Percentiles rank a stretch among this genome's conserved stretches.
Evolutionary conservation across 2,113 vertebrate genomes (phyloP).

Genomic region (Podarcis muralis): DNA sequence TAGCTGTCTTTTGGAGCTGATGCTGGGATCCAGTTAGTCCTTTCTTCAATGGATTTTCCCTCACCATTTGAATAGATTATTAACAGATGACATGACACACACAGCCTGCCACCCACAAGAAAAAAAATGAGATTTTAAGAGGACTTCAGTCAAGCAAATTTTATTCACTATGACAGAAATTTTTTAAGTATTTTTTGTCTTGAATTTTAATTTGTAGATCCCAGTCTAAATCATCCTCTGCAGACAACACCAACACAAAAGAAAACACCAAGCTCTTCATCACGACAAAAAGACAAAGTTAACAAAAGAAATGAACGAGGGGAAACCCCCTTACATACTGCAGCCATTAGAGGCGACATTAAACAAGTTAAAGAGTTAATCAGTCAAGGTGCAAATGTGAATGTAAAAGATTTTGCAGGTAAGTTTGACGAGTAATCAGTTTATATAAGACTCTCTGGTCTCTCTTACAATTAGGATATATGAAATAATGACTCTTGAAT

Average conservation of each 20-base stretch:
- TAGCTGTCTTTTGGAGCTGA: too few species aligned
- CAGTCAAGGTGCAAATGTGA: conserved; percentile 95
- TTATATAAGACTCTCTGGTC: background rate
- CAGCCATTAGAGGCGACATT: conserved; percentile 95
- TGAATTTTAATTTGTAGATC: conserved; percentile 79
- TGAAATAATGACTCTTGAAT: background rate
- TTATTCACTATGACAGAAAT: background rate
- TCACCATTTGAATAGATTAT: too few species aligned
- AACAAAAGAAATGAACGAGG: conserved; percentile 98
- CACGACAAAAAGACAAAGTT: conserved; percentile 97
- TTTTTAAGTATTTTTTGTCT: background rate
- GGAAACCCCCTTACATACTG: conserved; percentile 97
- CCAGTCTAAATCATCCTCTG: conserved; percentile 90
- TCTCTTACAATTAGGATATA: background rate
- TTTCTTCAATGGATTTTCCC: too few species aligned
- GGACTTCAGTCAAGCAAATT: background rate
- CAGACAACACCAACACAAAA: conserved; percentile 91
- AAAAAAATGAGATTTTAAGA: background rate
- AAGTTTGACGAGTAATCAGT: conserved; percentile 39
- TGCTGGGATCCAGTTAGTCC: too few species aligned
- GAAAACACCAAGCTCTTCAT: conserved; percentile 90
- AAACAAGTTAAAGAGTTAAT: conserved; percentile 98
- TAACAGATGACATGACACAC: too few species aligned
- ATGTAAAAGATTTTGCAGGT: conserved; percentile 99
- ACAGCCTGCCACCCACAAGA: too few species aligned